Evolutionary conservation across 2,113 vertebrate genomes (phyloP).

Genomic region (Peromyscus leucopus): DNA sequence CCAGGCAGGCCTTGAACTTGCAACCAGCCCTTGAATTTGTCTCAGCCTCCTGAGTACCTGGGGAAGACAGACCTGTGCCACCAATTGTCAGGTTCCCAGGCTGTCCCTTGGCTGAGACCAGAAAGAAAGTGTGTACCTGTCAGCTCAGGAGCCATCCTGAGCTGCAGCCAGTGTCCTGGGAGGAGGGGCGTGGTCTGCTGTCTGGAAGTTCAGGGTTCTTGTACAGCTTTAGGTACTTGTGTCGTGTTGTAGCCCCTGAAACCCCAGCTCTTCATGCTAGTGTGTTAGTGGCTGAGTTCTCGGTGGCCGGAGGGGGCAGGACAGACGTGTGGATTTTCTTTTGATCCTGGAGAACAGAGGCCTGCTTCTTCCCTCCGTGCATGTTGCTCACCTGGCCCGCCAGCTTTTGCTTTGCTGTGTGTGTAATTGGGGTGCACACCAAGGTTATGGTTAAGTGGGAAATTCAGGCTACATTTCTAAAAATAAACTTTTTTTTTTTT

Average conservation of each 20-base stretch:
- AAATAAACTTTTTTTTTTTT: neutral
- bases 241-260: neutral
- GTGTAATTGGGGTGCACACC: neutral
- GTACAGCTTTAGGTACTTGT: neutral
- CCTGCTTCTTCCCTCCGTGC: neutral
- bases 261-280: neutral
- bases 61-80: neutral
- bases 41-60: neutral
- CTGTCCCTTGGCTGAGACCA: neutral
- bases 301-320: neutral
- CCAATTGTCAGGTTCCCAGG: neutral
- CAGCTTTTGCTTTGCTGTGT: neutral
- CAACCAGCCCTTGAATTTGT: neutral
- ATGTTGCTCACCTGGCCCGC: neutral
- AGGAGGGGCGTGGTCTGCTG: neutral
- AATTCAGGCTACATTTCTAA: neutral
- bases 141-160: neutral
- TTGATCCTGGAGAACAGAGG: neutral
- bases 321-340: neutral
- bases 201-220: neutral
- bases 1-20: neutral
- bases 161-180: too few species aligned
- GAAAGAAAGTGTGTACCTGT: neutral
- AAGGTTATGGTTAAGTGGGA: neutral
- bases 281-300: neutral